A percentile compares a stretch with the other conserved stretches of the same genome.
phyloP scores from a whole-genome alignment of 2,113 vertebrate genomes.

The Sialia sialis region DNA sequence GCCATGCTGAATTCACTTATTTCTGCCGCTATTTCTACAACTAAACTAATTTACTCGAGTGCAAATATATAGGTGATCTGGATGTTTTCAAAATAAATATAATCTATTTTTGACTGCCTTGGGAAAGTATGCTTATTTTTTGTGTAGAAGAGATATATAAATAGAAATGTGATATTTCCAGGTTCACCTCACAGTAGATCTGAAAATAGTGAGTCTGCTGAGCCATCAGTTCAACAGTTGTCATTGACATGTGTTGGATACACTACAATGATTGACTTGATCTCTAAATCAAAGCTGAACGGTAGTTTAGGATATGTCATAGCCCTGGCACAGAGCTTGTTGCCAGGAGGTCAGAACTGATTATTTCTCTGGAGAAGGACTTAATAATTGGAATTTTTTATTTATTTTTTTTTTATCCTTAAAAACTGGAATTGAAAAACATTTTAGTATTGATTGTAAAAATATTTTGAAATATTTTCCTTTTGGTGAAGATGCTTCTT shows the following conservation, averaged over 20 bases:
- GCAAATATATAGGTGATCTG: not conserved
- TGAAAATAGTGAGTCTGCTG: not conserved
- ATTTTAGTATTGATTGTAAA: not conserved
- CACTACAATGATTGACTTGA: not conserved
- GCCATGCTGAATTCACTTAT: not conserved
- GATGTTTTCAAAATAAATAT: not conserved
- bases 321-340: not conserved
- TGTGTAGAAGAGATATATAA: not conserved
- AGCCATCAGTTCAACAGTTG: not conserved
- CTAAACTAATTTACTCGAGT: not conserved
- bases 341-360: not conserved
- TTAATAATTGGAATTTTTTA: not conserved
- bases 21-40: not conserved
- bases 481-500: accelerated
- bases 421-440: not conserved
- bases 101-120: not conserved
- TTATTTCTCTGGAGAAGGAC: not conserved
- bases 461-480: not conserved
- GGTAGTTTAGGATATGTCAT: not conserved
- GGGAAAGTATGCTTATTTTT: not conserved
- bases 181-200: not conserved
- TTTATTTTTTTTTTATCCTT: not conserved
- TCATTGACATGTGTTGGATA: not conserved
- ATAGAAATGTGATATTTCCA: not conserved
- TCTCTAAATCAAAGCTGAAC: not conserved